Evolutionary conservation across 2,888 invertebrate species (phyloP), one percentile per base, ranked within the genome.

Genomic region (Volucella inflata): DNA sequence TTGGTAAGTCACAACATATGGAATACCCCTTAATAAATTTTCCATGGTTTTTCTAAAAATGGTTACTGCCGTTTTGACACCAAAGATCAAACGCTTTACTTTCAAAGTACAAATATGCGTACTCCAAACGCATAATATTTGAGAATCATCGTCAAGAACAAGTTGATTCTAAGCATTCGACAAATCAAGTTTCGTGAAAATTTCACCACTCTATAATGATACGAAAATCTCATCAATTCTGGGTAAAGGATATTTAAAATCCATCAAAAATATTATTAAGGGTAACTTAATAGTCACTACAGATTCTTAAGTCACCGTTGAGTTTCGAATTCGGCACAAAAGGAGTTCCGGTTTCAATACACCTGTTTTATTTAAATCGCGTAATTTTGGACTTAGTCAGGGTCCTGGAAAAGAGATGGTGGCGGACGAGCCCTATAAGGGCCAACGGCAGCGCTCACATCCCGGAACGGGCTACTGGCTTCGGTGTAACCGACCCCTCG

Each of bases 1-100:
- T 4, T 88, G 30, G 79, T 87, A 89, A 51, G 70, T 46, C 2
- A 79, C 75, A 0, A 87, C 77, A 11, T 82, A 80, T 0, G 74
- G 30, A 6, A 88, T 81, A 6, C 88, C 89, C 14, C 77, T 72
- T 30, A 90, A 85, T 44, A 90, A 68, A 59, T 88, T 88, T 55
- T 90, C 90, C 65, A 90, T 87, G 4, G 79, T 68, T 67, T 87
- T 87, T 77, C 90, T 90, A 87, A 90, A 90, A 79, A 90, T 90
- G 10, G 89, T 89, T n/a, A 36, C 59, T 16, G 84, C 75, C 4
- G 64, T 14, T 40, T 75, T 75, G 2, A 74, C 53, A 16, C 90
- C 90, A 80, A 88, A 89, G 4, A 89, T 88, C 16, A 89, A 75
- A 36, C 89, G 68, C n/a, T 88, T 89, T 17, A 88, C 53, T 75